phyloP scores from a whole-genome alignment of 2,113 vertebrate genomes.

The Bostrychus sinensis region DNA sequence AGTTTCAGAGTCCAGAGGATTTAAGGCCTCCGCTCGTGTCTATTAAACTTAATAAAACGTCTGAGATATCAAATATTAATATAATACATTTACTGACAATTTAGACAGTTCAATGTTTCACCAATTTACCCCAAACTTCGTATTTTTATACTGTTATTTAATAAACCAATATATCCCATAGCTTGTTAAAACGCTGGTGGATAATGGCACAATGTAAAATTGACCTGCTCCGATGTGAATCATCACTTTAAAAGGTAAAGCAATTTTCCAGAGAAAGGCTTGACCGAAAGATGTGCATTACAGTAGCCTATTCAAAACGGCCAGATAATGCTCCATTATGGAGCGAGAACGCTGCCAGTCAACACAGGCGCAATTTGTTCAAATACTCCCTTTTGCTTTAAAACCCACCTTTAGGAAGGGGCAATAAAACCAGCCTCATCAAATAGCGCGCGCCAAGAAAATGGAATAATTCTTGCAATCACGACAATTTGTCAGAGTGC shows the following conservation, averaged over 20 bases:
- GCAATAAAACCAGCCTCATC: constrained; percentile 99
- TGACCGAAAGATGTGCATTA: constrained; percentile 93
- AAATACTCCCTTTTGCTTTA: constrained; percentile 90
- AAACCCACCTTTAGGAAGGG: constrained; percentile 93
- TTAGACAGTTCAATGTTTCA: constrained; percentile 23
- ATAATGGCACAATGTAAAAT: constrained; percentile 94
- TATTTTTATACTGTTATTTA: constrained; percentile 82
- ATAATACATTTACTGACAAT: constrained; percentile 40
- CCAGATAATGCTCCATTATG: constrained; percentile 99
- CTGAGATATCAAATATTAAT: constrained; percentile 20
- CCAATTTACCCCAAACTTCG: constrained; percentile 3
- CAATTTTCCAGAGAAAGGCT: constrained; percentile 98
- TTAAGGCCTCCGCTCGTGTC: constrained; percentile 41
- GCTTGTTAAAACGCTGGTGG: constrained; percentile 94
- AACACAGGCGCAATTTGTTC: constrained; percentile 97
- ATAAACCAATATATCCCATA: constrained; percentile 86
- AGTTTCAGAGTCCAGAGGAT: constrained; percentile 25
- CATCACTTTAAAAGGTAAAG: constrained; percentile 99
- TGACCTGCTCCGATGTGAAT: constrained; percentile 91
- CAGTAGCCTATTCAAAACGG: constrained; percentile 93
- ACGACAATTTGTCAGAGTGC: constrained; percentile 96
- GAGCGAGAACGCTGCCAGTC: constrained; percentile 96
- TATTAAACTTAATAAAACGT: constrained; percentile 28
- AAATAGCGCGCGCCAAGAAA: constrained; percentile 90
- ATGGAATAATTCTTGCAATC: constrained; percentile 98